Conservation (phyloP, 2,113 vertebrate species). For the Dasypus novemcinctus region DNA sequence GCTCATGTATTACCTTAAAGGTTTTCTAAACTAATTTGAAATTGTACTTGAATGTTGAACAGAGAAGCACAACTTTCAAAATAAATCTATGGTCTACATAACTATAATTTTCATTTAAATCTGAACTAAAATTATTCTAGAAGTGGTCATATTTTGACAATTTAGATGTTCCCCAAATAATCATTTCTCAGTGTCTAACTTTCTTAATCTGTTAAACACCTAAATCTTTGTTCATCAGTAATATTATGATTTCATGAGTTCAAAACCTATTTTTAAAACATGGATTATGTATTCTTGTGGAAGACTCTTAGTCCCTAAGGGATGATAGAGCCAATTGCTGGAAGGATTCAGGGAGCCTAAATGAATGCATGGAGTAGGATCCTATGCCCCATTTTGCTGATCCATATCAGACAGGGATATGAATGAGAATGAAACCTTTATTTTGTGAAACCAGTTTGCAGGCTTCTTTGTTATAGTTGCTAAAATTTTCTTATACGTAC, state of each 20-base stretch:
- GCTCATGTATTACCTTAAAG: neutral
- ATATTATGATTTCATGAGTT: too few relatives aligned
- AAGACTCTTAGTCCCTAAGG: neutral
- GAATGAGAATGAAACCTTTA: neutral
- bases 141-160: neutral
- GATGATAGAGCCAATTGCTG: neutral
- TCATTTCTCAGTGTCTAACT: too few relatives aligned
- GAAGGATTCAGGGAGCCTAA: neutral
- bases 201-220: too few relatives aligned
- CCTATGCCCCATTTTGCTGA: neutral
- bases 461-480: neutral
- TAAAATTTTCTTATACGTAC: neutral
- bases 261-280: too few relatives aligned
- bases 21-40: slow-evolving; percentile 14
- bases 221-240: too few relatives aligned
- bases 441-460: neutral
- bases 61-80: neutral
- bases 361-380: neutral
- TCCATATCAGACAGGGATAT: neutral
- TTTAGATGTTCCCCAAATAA: neutral
- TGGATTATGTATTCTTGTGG: neutral
- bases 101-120: neutral
- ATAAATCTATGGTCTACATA: neutral
- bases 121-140: neutral
- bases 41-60: neutral